These are phyloP conservation scores for Lepilemur ruficaudatus DNA, from an alignment of 2,797 vertebrate genomes.

Conservation along the genomic window DNA sequence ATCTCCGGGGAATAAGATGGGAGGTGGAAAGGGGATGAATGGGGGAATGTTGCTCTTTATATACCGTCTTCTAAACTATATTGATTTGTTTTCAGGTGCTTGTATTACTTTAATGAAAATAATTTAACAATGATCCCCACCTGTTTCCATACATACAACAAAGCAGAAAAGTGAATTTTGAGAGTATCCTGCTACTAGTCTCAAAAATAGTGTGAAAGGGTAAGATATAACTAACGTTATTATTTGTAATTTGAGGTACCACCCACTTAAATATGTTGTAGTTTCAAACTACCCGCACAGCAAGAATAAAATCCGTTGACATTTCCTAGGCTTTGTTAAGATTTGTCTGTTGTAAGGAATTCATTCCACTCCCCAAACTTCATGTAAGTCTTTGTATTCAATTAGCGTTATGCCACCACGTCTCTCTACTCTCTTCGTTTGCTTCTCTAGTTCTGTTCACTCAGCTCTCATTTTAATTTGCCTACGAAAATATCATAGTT, in stretches of 20 bases:
- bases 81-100: background rate
- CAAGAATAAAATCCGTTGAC: slow-evolving; percentile 23
- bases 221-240: background rate
- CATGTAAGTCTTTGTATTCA: slow-evolving; percentile 50
- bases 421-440: slow-evolving; percentile 38
- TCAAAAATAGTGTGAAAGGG: background rate
- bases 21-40: background rate
- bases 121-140: background rate
- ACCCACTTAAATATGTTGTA: background rate
- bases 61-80: background rate
- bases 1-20: background rate
- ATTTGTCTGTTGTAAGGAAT: slow-evolving; percentile 24
- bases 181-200: background rate
- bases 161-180: background rate
- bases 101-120: background rate
- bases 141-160: background rate
- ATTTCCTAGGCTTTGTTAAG: slow-evolving; percentile 23
- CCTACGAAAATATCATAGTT: background rate
- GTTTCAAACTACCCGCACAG: slow-evolving; percentile 36
- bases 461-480: slow-evolving; percentile 49
- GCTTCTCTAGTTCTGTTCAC: slow-evolving; percentile 36
- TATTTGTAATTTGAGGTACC: background rate
- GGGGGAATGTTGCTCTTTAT: background rate
- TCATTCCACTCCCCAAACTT: background rate
- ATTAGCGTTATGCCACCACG: slow-evolving; percentile 30